These are phyloP conservation scores for Pygmarrhopalites habei DNA, from an alignment of 1,140 invertebrate species.

Conservation along the genomic window DNA sequence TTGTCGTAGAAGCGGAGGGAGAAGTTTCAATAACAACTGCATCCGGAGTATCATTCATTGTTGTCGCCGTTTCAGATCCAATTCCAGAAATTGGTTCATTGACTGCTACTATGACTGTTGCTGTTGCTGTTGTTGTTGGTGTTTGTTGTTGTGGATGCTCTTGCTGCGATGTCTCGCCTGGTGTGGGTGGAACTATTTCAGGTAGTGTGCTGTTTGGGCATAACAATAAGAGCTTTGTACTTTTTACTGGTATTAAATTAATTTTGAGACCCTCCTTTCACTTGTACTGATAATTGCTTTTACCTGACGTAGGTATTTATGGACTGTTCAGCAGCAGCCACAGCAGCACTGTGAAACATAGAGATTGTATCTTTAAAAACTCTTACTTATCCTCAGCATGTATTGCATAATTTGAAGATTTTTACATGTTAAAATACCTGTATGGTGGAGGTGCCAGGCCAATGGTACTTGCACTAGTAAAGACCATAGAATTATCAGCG, in stretches of 20 bases:
- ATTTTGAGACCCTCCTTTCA: no score
- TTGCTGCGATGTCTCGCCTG: not conserved
- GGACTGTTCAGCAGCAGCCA: constrained; percentile 10
- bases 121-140: not conserved
- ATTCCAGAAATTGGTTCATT: no score
- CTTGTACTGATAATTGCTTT: not conserved
- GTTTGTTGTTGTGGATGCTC: not conserved
- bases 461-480: not conserved
- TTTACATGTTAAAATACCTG: no score
- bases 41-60: constrained; percentile 2
- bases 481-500: not conserved
- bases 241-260: no score
- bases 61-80: not conserved
- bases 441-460: constrained; percentile 21
- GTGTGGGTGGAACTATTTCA: not conserved
- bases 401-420: no score
- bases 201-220: not conserved
- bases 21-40: not conserved
- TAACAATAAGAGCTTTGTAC: not conserved
- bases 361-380: no score
- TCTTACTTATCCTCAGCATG: no score
- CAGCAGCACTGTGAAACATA: no score
- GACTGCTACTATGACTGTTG: not conserved
- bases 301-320: constrained; percentile 4
- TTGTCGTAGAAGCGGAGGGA: no score